Evolutionary conservation across 2,113 vertebrate species (phyloP).

Genomic region (Trogon surrucura): DNA sequence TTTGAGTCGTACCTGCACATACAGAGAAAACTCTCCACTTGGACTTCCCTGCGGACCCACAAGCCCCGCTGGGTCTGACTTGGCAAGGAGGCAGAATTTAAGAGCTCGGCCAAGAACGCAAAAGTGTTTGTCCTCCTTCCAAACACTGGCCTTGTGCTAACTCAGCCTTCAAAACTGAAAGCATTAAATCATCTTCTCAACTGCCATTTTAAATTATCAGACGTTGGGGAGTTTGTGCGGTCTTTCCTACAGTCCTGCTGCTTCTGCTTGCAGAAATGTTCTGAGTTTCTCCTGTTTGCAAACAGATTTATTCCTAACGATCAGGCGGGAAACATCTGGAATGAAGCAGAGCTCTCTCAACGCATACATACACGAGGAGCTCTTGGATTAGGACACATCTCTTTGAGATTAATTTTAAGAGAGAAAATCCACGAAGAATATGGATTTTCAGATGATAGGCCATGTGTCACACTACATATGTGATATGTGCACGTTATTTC

Average conservation of each 20-base stretch:
- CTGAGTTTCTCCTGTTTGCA: background rate
- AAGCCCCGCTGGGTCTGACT: background rate
- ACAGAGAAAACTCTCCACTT: background rate
- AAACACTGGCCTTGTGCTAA: background rate
- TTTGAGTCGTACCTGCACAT: background rate
- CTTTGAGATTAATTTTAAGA: background rate
- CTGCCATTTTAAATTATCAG: background rate
- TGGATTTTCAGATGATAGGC: background rate
- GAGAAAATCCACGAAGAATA: background rate
- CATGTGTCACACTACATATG: background rate
- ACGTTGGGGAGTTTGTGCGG: background rate
- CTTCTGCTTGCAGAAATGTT: background rate
- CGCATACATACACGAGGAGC: background rate
- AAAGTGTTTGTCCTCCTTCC: background rate
- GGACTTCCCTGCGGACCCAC: background rate
- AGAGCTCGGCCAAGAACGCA: background rate
- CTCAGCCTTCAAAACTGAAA: background rate
- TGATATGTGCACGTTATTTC: background rate
- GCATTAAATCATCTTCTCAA: background rate
- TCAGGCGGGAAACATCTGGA: background rate
- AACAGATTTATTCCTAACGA: background rate
- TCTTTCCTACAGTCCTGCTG: background rate
- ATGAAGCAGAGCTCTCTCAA: background rate
- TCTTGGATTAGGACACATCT: background rate
- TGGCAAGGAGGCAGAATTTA: background rate